Base-by-base conservation (phyloP, 2,113 vertebrate genomes). In the Falco punctatus region DNA sequence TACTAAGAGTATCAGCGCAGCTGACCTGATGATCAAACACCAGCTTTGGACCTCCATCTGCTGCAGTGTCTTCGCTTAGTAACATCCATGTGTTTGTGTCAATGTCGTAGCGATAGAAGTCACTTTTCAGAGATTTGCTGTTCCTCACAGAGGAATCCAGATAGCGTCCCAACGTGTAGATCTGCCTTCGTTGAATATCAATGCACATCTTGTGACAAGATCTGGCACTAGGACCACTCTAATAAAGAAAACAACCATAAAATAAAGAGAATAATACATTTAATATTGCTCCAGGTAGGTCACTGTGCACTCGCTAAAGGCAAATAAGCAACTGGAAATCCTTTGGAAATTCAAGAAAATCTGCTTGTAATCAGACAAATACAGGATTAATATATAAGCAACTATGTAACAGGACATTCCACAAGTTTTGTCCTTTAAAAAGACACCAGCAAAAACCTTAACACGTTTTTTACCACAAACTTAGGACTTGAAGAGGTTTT, bases 131-230 rank as follows among this genome's bases (percentile, higher is more conserved):
- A 59, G 99, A 99, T 71, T 99, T 99, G 98, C 99, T 99, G 98
- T 99, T 99, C 96, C 99, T 98, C 96, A 99, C 99, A 1, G 99
- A 99, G 94, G 99, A 99, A 98, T 99, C 99, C 96, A 99, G 97
- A 79, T 99, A 99, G 33, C 99, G 98, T 13, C 99, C 99, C 92
- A 99, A 97, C 1, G 99, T 99, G 97, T 99, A 99, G 96, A 99
- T 99, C 95, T 99, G 99, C 52, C 99, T 98, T 26, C 99, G 96
- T 10, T 99, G 99, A 32, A 99, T 99, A 97, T 99, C 99, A 44
- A 99, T 99, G 97, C 99, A 99, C 99, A 99, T 99, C 98, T 99
- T 99, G 97, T 99, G 99, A 94, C 99, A 99, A 6, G 99, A 99
- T 28, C 99, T 98, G 51, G 99, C 99, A n/a, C 99, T 99, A 4